Evolutionary conservation across 2,797 vertebrate species (phyloP).

Genomic region (Chloroceryle inda): DNA sequence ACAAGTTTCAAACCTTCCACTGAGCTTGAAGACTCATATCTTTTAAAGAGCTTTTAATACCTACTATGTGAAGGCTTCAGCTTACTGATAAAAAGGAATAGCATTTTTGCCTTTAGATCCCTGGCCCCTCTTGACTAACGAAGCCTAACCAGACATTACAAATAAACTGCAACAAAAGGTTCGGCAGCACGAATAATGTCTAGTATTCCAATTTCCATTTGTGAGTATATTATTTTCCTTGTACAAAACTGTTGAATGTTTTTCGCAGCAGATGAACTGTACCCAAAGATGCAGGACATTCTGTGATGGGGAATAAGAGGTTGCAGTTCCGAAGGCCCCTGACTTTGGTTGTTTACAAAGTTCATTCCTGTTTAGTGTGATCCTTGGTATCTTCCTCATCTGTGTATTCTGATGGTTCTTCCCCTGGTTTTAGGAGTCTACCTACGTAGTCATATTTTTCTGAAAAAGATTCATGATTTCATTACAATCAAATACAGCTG

Average conservation of each 20-base stretch:
- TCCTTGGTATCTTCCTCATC: slow-evolving; percentile 99
- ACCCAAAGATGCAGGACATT: slow-evolving; percentile 77
- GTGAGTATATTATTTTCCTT: slow-evolving; percentile 73
- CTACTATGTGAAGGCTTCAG: slow-evolving; percentile 64
- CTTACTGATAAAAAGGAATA: slow-evolving; percentile 70
- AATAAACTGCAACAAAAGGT: slow-evolving; percentile 77
- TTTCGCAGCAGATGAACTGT: slow-evolving; percentile 80
- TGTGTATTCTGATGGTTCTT: slow-evolving; percentile 98
- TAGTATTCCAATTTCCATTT: slow-evolving; percentile 82
- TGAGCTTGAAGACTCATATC: slow-evolving; percentile 60
- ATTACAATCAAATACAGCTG: slow-evolving; percentile 44
- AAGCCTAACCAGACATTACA: slow-evolving; percentile 78
- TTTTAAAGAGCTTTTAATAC: slow-evolving; percentile 64
- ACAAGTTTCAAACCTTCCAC: slow-evolving; percentile 64
- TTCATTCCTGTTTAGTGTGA: slow-evolving; percentile 98
- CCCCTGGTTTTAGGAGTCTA: slow-evolving; percentile 96
- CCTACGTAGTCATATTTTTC: slow-evolving; percentile 99
- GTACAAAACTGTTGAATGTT: slow-evolving; percentile 82
- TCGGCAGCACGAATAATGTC: slow-evolving; percentile 82
- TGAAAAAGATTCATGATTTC: slow-evolving; percentile 78
- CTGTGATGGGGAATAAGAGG: slow-evolving; percentile 78
- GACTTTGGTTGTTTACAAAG: slow-evolving; percentile 90
- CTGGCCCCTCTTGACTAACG: slow-evolving; percentile 73
- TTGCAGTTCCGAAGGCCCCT: slow-evolving; percentile 90
- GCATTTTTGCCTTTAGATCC: slow-evolving; percentile 67